Evolutionary conservation across 1,140 invertebrate species (phyloP).

Genomic region (Limonius californicus): DNA sequence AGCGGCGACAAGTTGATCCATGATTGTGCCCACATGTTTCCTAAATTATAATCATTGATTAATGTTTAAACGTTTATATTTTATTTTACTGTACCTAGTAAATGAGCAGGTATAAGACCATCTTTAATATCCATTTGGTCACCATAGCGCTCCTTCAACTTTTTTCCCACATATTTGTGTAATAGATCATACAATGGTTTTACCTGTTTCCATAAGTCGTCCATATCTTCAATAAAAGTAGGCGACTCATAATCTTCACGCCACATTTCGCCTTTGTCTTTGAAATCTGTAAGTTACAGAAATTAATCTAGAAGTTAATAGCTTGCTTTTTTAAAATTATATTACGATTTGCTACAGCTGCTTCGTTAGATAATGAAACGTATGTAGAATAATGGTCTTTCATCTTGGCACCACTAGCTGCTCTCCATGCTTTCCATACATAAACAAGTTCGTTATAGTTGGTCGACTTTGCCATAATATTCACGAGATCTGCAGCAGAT

Average conservation of each 20-base stretch:
- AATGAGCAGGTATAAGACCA: slow-evolving; percentile 46
- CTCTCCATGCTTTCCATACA: slow-evolving; percentile 75
- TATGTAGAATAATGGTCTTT: slow-evolving; percentile 65
- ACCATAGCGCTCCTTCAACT: slow-evolving; percentile 52
- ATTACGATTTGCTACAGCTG: slow-evolving; percentile 63
- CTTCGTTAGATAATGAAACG: slow-evolving; percentile 74
- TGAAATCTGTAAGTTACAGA: too few species aligned
- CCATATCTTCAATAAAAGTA: slow-evolving; percentile 46
- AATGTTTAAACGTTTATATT: too few species aligned
- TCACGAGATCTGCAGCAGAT: slow-evolving; percentile 62
- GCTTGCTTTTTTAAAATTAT: too few species aligned
- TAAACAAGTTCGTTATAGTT: slow-evolving; percentile 71
- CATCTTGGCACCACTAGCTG: slow-evolving; percentile 66
- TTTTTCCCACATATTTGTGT: slow-evolving; percentile 59
- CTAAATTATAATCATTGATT: slow-evolving; percentile 52
- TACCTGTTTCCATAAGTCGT: slow-evolving; percentile 51
- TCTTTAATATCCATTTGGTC: slow-evolving; percentile 40
- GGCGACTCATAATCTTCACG: slow-evolving; percentile 46
- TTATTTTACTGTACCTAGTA: too few species aligned
- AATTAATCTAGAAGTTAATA: too few species aligned
- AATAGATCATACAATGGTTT: slow-evolving; percentile 60
- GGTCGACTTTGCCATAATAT: slow-evolving; percentile 62
- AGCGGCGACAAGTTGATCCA: slow-evolving; percentile 75
- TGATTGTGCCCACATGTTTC: slow-evolving; percentile 89
- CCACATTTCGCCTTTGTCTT: slow-evolving; percentile 46